Base-by-base conservation (phyloP, 2,888 invertebrate species). In the Drosophila antonietae region DNA sequence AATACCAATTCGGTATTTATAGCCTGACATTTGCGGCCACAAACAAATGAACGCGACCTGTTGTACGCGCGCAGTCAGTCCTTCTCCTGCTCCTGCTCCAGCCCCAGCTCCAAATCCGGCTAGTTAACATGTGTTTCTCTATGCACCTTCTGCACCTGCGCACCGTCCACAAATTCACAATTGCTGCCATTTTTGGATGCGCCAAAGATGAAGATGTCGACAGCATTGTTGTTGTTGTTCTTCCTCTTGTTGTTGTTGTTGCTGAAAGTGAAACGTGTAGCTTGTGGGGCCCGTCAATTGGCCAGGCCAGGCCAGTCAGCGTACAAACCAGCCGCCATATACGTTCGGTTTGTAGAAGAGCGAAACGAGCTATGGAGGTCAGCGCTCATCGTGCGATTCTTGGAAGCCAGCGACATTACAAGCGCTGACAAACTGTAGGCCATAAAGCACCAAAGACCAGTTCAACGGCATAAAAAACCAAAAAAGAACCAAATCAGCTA, bases 1-100 rank as follows among this genome's bases (percentile, higher is more conserved):
- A 72, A 81, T 77, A 75, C 88, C 84, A 82, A 85, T 81, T 84
- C 81, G 82, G 86, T 88, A 88, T 87, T 87, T 87, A 87, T 87
- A 87, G 87, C 86, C 73, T 88, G 86, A 87, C 86, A 87, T 87
- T 87, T 88, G 82, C 81, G 80, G 80, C 81, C 87, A 83, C 35
- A 74, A 61, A 61, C 71, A 72, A 74, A 77, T 74, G 61, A 46
- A 41, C 51, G 47, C 49, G 53, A 47, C 53, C 62, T 58, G 52
- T 12, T 47, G 53, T 53, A 39, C 44, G 37, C 52, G 15, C 37
- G 15, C 52, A 43, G 47, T 35, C 59, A 49, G 28, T 28, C 35
- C 61, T 43, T 31, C 41, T 33, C 18, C 57, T 61, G 28, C 35
- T 37, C 33, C 57, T 60, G 28, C 28, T 33, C 44, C n/a, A 18